Conservation (phyloP, 1,140 invertebrate species). For the Pristionchus pacificus region DNA sequence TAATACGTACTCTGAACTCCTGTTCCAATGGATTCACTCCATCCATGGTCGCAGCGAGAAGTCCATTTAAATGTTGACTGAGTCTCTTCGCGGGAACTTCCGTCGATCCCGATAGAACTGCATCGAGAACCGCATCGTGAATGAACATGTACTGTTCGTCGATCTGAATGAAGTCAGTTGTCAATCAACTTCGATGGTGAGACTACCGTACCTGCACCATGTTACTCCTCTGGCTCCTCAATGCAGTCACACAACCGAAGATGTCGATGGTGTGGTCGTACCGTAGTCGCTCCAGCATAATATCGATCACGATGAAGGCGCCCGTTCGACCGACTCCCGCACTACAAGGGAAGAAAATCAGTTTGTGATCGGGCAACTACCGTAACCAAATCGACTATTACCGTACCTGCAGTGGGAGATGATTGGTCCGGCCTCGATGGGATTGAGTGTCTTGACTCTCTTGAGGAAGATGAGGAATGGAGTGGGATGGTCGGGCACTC, state of each 20-base stretch:
- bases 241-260: constrained; percentile 93
- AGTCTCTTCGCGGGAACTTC: constrained; percentile 86
- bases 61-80: constrained; percentile 86
- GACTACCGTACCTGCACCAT: constrained; percentile 66
- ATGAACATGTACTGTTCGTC: constrained; percentile 99
- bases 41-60: constrained; percentile 63
- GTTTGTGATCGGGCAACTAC: constrained; percentile 8
- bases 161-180: constrained; percentile 67
- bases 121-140: constrained; percentile 90
- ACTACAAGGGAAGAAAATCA: constrained; percentile 67
- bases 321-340: constrained; percentile 94
- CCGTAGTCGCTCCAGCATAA: constrained; percentile 86
- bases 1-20: constrained; percentile 77
- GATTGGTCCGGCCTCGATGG: constrained; percentile 81
- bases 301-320: constrained; percentile 97
- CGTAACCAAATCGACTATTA: not conserved
- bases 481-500: constrained; percentile 94
- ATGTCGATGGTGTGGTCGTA: constrained; percentile 97
- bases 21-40: constrained; percentile 80
- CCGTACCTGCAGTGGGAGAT: constrained; percentile 80
- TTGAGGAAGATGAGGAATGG: constrained; percentile 94
- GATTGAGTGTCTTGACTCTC: constrained; percentile 82
- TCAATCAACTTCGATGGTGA: not conserved
- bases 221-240: constrained; percentile 91
- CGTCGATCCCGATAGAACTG: constrained; percentile 87